Evolutionary conservation across 2,113 vertebrate species (phyloP), one percentile per base, ranked within the genome.

Genomic region (Ochotona princeps): DNA sequence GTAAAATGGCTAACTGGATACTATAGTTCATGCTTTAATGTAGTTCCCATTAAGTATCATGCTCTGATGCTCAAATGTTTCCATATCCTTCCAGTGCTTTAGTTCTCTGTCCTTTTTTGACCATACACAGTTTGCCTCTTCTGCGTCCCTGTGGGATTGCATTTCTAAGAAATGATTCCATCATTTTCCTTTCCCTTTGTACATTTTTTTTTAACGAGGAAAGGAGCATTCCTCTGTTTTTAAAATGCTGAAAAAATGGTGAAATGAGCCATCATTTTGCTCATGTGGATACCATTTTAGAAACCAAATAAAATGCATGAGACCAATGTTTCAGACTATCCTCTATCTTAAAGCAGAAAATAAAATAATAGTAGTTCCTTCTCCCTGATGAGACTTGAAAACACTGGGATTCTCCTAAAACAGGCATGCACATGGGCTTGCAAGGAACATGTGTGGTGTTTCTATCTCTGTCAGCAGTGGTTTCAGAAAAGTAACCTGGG

Each of bases 271-370:
- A 23, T 30, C 70, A 93, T 88, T 91, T 95, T 78, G 51, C 83
- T 60, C 49, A 76, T 70, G 26, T 76, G 14, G 57, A 17, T 79
- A 30, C 4, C 0, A 0, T 94, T 95, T 95, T 89, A 78, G 78
- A 94, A 97, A 60, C 20, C 26, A 86, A 95, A 90, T 38, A 91
- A 91, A 80, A 91, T 32, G 8, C 90, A 80, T 85, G 49, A 91
- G 28, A 26, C 18, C 60, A 84, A 49, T 72, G 89, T 84, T 70
- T 89, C 6, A 86, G 67, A 84, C 74, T 73, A 86, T 84, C n/a
- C n/a, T 81, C 44, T 47, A 6, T 82, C 18, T 47, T 32, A 79
- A 83, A 81, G 65, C 18, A 74, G 57, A 88, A 32, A 14, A 2
- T 67, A 35, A 69, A 44, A 28, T 67, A 47, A 17, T 57, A 15